Evolutionary conservation across 2,888 invertebrate species (phyloP), one percentile per base, ranked within the genome.

Genomic region (Parascotia fuliginaria): DNA sequence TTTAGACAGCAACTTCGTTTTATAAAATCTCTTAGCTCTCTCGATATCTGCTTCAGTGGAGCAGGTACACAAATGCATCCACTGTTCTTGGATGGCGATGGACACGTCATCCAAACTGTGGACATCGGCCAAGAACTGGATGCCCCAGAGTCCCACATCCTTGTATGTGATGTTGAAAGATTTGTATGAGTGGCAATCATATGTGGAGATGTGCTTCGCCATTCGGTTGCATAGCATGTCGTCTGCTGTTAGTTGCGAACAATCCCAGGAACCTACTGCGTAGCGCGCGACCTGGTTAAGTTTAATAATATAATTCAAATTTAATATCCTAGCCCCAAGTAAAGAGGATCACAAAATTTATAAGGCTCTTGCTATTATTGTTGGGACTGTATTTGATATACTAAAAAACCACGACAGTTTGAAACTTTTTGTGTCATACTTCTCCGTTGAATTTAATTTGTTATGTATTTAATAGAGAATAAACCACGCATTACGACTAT

Each of bases 101-200:
- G 28, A 96, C 95, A 96, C 95, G 59, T 95, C 93, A 68, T 95
- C 95, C 52, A 94, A 89, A 56, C 94, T 92, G 72, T 95, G 4
- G 94, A 94, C 56, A 95, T 95, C 42, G 95, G 94, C 1, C 0
- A 97, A 95, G 66, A 96, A 97, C 79, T 98, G 97, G 27, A 97
- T 93, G 9, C 98, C 98, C 97, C 98, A 99, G 1, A 99, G 93
- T 9, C 99, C 98, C 9, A 98, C 98, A 79, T 99, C 99, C 79
- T 97, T 98, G 90, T 99, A 99, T 82, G 97, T 97, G 1, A 99
- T 98, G 85, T 98, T 98, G 88, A 99, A 99, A 13, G 97, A 95
- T 86, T 98, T 97, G 92, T 97, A 99, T 55, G 97, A 96, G 79
- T 98, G 97, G 72, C 97, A 96, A 3, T 97, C 87, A 33, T 94